Evolutionary conservation across 2,888 invertebrate genomes (phyloP), one percentile per base, ranked within the genome.

Genomic region (Hyposoter dolosus): DNA sequence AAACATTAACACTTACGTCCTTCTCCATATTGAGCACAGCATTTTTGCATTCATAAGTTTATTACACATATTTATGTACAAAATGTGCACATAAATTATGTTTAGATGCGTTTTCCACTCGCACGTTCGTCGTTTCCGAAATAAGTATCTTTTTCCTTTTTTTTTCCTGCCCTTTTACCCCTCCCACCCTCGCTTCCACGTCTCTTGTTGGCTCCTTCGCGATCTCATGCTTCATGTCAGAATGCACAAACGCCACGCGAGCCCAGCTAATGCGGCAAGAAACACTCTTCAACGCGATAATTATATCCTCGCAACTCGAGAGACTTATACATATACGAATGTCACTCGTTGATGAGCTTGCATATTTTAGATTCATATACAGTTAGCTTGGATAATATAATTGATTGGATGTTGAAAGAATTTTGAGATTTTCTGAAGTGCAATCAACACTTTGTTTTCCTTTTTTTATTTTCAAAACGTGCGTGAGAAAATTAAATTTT

Each of bases 251-350:
- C 47, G 9, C 74, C 43, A 19, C 28, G 47, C 28, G 47, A 10
- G 35, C 43, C 43, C 76, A 17, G 71, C 75, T 69, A 82, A 79
- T 85, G 78, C 78, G 74, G 23, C 35, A 78, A 82, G 78, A 78
- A 79, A 75, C 35, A 47, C 79, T 75, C 43, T 81, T 35, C 9
- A 68, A 19, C 60, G 74, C 82, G 82, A 60, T 85, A 85, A 85
- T 85, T 82, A 82, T 85, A 85, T 85, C 78, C 79, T 71, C 78
- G 69, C n/a, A 82, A 71, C 50, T 60, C 50, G 78, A 63, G 69
- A 82, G 76, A 74, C 66, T 28, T 19, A 32, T 53, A 66, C 19
- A 71, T 60, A 56, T 15, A 28, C 47, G 28, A 77, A 35, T 78
- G 60, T 78, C 60, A 75, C 75, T 79, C 74, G 68, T 56, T 69